Base-by-base conservation (phyloP, 1,140 invertebrate species). In the Heliconius nattereri region DNA sequence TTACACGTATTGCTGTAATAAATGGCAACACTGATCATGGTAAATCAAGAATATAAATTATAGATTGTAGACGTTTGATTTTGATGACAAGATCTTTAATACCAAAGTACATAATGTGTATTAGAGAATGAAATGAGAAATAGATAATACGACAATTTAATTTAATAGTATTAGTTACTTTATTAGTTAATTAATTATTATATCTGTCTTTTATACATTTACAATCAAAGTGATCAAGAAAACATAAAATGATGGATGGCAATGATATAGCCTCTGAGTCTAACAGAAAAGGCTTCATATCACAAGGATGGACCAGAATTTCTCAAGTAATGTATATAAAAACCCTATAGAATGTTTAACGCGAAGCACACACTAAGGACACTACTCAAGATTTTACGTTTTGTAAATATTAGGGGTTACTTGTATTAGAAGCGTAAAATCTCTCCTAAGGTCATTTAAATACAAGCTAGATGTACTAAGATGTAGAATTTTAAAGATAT, bases 231-330 rank as follows among this genome's bases (percentile, higher is more conserved):
- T 71, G 71, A 71, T 57, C n/a, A 60, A 78, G 35, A 76, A 60
- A 72, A 73, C 74, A 23, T 73, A 80, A 89, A 89, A 95, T 94
- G 92, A 96, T 96, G 95, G 95, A 95, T 86, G 95, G 95, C 85
- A 92, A 92, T 87, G 95, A 96, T 92, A 89, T 95, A 91, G 84
- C 92, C 83, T 90, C 89, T 83, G 91, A 92, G 87, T 78, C 90
- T 81, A 87, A 79, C 72, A 89, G 94, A 89, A 95, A 93, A 94
- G 92, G 94, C 88, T 91, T 95, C 83, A 80, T 96, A 85, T 95
- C 95, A 71, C 95, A 96, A 92, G 94, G 94, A 82, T 96, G 94
- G 94, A 95, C 94, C 19, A 94, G 95, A 85, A 88, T 95, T 86
- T 95, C 95, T 81, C 95, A 96, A 95, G 95, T 95, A 94, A 84